Evolutionary conservation across 2,113 vertebrate species (phyloP), one percentile per base, ranked within the genome.

Genomic region (Meles meles): DNA sequence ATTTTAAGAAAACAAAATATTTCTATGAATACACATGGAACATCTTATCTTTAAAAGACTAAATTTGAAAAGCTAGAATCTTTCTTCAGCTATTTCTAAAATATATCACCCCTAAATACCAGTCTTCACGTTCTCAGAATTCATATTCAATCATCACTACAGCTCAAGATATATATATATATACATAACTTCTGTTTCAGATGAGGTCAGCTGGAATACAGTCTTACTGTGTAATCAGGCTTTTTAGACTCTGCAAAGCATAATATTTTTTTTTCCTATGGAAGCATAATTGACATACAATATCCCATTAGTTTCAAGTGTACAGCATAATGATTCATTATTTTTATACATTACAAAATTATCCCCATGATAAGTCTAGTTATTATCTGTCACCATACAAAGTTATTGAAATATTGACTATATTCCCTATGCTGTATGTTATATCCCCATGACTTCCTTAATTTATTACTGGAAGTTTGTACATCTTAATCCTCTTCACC

Each of bases 121-220:
- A 97, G n/a, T 76, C 71, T 96, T 95, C 82, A 96, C 49, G 57
- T 98, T 88, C 92, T 96, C 76, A 82, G 92, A 96, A 91, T 94
- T 96, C 42, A 57, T 85, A 91, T 88, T 34, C 57, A 90, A 3
- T 85, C 76, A 93, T 77, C 57, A 72, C 74, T 42, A 42, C 31
- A 71, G 25, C n/a, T 92, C 79, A 81, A 85, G 55, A 96, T 55
- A 79, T 39, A 67, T 67, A 34, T 93, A 74, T 31, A 49, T 31
- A 44, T 15, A 11, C 34, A 89, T 39, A 52, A 71, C 18, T 93
- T 81, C 65, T 95, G 49, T 83, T 84, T 52, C 42, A 84, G 80
- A 71, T 69, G 88, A 88, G 52, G 23, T 29, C 25, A 79, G 21
- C 57, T 27, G 8, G 42, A 88, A 79, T 74, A 84, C 15, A 91